A percentile compares a stretch with the other conserved stretches of the same genome.
These are phyloP conservation scores for Heliconius charithonia DNA, from an alignment of 2,888 invertebrate species.

Conservation along the genomic window DNA sequence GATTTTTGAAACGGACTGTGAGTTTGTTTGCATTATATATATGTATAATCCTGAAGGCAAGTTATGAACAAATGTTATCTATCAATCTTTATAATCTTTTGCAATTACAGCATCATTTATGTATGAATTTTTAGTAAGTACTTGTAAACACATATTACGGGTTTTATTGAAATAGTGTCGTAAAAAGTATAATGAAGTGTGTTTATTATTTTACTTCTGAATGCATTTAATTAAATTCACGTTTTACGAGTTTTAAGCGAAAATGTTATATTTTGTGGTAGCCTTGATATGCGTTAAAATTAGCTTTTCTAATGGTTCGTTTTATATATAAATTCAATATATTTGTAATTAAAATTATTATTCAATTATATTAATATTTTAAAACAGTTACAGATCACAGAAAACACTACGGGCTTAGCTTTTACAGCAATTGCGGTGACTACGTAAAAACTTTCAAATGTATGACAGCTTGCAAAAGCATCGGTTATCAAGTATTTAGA, in stretches of 20 bases:
- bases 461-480: slow-evolving; percentile 68
- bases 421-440: slow-evolving; percentile 56
- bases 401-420: slow-evolving; percentile 69
- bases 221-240: slow-evolving; percentile 41
- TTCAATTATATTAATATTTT: slow-evolving; percentile 41
- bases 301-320: slow-evolving; percentile 51
- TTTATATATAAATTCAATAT: slow-evolving; percentile 8
- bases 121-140: slow-evolving; percentile 17
- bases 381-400: slow-evolving; percentile 54
- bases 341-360: background rate
- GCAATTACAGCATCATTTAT: background rate
- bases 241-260: slow-evolving; percentile 44
- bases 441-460: slow-evolving; percentile 68
- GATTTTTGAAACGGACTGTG: slow-evolving; percentile 43
- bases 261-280: slow-evolving; percentile 52
- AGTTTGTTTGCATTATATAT: slow-evolving; percentile 2
- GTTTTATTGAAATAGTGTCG: slow-evolving; percentile 35
- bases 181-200: slow-evolving; percentile 41
- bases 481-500: slow-evolving; percentile 65
- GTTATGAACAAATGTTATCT: background rate
- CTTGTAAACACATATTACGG: slow-evolving; percentile 23
- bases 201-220: slow-evolving; percentile 23
- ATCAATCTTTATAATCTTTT: background rate
- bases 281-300: slow-evolving; percentile 48
- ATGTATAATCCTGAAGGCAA: background rate